These are phyloP conservation scores for Mormyrops attenuatus DNA, from an alignment of 2,797 vertebrate species.

Conservation along the genomic window DNA sequence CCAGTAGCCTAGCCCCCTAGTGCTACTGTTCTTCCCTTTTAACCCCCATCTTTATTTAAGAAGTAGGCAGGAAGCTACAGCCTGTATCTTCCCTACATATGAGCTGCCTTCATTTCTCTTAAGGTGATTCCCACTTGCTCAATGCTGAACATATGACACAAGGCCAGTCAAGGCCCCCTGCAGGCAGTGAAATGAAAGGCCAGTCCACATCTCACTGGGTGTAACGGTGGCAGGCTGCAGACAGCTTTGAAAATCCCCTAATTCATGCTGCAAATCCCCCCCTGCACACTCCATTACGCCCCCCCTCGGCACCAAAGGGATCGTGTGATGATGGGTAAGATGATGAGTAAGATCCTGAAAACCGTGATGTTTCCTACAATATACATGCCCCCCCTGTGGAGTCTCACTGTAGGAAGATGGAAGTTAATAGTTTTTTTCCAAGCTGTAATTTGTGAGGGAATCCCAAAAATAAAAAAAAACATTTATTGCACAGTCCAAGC, in stretches of 20 bases:
- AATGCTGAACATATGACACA: not conserved
- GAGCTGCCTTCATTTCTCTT: not conserved
- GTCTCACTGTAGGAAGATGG: conserved; percentile 1
- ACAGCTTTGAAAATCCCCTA: not conserved
- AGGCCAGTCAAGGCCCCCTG: not conserved
- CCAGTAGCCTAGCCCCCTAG: not conserved
- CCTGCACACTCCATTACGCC: not conserved
- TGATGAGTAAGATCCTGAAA: not conserved
- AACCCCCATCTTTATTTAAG: not conserved
- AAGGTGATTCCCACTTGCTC: not conserved
- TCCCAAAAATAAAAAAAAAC: not conserved
- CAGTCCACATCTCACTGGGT: not conserved
- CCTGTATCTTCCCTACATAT: not conserved
- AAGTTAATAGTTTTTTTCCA: not conserved
- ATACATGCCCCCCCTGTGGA: not conserved
- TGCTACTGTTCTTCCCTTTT: not conserved
- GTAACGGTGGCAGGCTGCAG: not conserved
- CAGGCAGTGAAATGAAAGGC: not conserved
- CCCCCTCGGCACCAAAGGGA: not conserved
- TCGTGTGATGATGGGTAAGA: not conserved
- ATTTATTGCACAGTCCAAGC: not conserved
- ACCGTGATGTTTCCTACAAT: not conserved
- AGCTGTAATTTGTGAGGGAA: not conserved
- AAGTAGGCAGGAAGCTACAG: not conserved
- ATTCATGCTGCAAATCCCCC: not conserved